Evolutionary conservation across 2,888 invertebrate species (phyloP), one percentile per base, ranked within the genome.

Genomic region (Cataglyphis livida): DNA sequence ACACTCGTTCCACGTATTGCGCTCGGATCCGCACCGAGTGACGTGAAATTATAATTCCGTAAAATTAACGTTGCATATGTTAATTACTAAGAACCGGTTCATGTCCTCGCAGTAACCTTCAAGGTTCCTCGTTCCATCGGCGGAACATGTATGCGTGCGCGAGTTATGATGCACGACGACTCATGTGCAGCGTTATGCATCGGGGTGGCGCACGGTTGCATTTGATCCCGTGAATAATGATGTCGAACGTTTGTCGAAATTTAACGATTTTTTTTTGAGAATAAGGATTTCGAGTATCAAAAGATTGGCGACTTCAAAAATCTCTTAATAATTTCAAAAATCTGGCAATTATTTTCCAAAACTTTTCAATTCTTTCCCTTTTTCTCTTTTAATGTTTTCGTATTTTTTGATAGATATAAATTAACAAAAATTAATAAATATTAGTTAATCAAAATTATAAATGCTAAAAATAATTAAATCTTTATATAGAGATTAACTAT

Each of bases 11-110:
- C 25, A 85, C 85, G 83, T 86, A 89, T 91, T 86, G 86, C 91
- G 84, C 82, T 85, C 12, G 66, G 66, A 87, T 88, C 90, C 86
- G 83, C 85, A 83, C 86, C 88, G 87, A 89, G 86, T 92, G 93
- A 92, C 92, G 92, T 92, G 91, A 91, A 93, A 93, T 93, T 92
- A 92, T 92, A 92, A 93, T 93, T 92, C 93, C 92, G 93, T 92
- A 91, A 92, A 93, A 93, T 93, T 93, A 93, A 93, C 92, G 91
- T 92, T 92, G 91, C 92, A 87, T 91, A 93, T 92, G 93, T 93
- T 93, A 93, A 93, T 93, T 93, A 92, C 92, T 88, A 90, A 90
- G 89, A 93, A 93, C 93, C 93, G 93, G 93, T 93, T 90, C 83
- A 83, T 59, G 75, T 35, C 73, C 84, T 85, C 85, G 81, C 84